Conservation (phyloP, 1,140 invertebrate species). For the Eciton burchellii region DNA sequence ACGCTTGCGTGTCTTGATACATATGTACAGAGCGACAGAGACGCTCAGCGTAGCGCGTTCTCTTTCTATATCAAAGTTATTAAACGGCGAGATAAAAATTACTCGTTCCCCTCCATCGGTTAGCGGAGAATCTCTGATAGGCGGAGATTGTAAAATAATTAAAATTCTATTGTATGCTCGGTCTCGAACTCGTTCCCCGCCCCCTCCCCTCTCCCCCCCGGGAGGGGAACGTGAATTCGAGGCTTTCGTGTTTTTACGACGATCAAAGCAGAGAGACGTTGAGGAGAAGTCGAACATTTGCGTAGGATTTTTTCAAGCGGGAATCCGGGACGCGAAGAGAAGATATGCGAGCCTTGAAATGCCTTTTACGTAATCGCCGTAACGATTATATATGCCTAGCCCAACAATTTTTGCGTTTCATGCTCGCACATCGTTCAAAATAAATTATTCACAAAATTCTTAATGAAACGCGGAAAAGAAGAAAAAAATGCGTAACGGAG, state of each 20-base stretch:
- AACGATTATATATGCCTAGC: constrained; percentile 71
- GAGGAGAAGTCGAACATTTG: not conserved
- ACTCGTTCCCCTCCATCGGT: not conserved
- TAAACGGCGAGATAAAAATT: not conserved
- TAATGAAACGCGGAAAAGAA: not conserved
- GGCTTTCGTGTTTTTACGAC: not conserved
- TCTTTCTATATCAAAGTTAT: not conserved
- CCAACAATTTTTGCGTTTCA: constrained; percentile 64
- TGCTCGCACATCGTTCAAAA: constrained; percentile 63
- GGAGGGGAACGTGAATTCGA: not conserved
- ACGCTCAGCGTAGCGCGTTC: not conserved
- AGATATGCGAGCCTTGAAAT: constrained; percentile 18
- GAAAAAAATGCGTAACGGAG: not conserved
- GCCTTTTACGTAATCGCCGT: constrained; percentile 62
- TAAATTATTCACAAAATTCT: not conserved
- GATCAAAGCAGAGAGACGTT: not conserved
- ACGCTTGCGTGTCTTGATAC: constrained; percentile 41
- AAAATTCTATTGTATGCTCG: not conserved
- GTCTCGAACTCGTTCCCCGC: too few species aligned
- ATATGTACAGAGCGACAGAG: constrained; percentile 8
- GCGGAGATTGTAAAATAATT: not conserved
- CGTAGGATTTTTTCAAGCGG: constrained; percentile 3
- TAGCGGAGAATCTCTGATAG: too few species aligned
- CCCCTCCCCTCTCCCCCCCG: too few species aligned
- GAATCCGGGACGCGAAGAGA: constrained; percentile 14